Evolutionary conservation across 2,113 vertebrate species (phyloP).

Genomic region (Tragelaphus strepsiceros): DNA sequence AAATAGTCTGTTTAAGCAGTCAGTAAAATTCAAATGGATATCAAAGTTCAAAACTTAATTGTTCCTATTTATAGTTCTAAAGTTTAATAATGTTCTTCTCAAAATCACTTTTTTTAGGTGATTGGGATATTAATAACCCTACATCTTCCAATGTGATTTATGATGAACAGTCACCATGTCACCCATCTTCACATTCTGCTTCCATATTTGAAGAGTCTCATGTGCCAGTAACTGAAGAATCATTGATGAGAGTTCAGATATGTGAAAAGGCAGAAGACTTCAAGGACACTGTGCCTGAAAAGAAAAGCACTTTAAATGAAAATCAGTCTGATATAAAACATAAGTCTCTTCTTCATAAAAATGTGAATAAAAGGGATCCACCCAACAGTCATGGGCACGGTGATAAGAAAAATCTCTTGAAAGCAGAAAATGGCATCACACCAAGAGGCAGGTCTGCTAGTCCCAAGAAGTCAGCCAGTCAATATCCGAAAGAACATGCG

Average conservation of each 20-base stretch:
- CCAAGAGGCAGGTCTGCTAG: conserved; percentile 79
- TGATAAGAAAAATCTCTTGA: conserved; percentile 41
- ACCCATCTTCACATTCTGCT: conserved; percentile 82
- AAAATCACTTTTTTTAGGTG: conserved; percentile 79
- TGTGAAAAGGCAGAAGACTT: conserved; percentile 74
- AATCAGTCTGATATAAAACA: conserved; percentile 64
- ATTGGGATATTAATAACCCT: conserved; percentile 85
- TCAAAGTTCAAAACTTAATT: background rate
- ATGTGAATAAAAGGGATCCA: conserved; percentile 72
- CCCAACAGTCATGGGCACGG: conserved; percentile 63
- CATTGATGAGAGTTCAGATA: conserved; percentile 73
- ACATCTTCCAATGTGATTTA: conserved; percentile 87
- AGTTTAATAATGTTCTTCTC: background rate
- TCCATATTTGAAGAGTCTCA: conserved; percentile 81
- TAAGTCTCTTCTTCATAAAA: conserved; percentile 67
- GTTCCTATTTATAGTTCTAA: background rate
- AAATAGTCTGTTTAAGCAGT: background rate
- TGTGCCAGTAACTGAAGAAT: conserved; percentile 77
- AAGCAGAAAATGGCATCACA: conserved; percentile 60
- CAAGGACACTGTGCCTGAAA: conserved; percentile 74
- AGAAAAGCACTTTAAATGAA: conserved; percentile 79
- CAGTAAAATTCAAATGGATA: background rate
- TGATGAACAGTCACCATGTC: conserved; percentile 84
- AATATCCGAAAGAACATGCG: conserved; percentile 53
- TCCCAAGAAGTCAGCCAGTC: conserved; percentile 74